Conservation (phyloP, 2,888 invertebrate genomes). For the Acronicta aceris region DNA sequence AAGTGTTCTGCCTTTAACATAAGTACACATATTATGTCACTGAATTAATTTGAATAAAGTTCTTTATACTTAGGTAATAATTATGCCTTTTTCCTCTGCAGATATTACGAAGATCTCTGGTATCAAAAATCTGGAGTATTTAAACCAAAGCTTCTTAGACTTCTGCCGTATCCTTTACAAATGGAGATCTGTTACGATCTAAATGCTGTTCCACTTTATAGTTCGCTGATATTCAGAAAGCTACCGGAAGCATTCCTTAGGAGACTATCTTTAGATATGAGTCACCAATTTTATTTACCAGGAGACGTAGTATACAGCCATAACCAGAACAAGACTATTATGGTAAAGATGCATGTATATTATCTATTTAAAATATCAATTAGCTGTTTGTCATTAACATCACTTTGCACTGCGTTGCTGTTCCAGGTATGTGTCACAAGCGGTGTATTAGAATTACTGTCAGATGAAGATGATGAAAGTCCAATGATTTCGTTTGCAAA, state of each 20-base stretch:
- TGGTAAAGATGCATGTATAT: constrained; percentile 73
- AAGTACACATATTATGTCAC: too few relatives aligned
- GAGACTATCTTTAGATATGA: constrained; percentile 85
- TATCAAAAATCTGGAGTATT: constrained; percentile 86
- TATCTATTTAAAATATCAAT: constrained; percentile 40
- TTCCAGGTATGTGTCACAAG: constrained; percentile 83
- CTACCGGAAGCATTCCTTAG: constrained; percentile 87
- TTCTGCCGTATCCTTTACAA: constrained; percentile 84
- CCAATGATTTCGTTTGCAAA: constrained; percentile 87
- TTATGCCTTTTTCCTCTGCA: constrained; percentile 43
- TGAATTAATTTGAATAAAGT: neutral
- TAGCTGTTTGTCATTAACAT: constrained; percentile 15
- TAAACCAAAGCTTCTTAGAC: constrained; percentile 76
- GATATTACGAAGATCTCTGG: constrained; percentile 88
- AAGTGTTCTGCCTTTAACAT: too few relatives aligned
- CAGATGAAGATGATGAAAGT: constrained; percentile 87
- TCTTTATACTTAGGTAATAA: neutral
- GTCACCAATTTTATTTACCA: constrained; percentile 86
- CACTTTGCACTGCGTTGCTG: constrained; percentile 11
- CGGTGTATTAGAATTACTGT: constrained; percentile 85
- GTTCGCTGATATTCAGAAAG: constrained; percentile 86
- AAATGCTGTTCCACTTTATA: constrained; percentile 85
- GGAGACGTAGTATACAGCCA: constrained; percentile 86
- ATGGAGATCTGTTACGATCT: constrained; percentile 88
- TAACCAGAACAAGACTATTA: constrained; percentile 85